Conservation (phyloP, 2,113 vertebrate species). For the Piliocolobus tephrosceles region DNA sequence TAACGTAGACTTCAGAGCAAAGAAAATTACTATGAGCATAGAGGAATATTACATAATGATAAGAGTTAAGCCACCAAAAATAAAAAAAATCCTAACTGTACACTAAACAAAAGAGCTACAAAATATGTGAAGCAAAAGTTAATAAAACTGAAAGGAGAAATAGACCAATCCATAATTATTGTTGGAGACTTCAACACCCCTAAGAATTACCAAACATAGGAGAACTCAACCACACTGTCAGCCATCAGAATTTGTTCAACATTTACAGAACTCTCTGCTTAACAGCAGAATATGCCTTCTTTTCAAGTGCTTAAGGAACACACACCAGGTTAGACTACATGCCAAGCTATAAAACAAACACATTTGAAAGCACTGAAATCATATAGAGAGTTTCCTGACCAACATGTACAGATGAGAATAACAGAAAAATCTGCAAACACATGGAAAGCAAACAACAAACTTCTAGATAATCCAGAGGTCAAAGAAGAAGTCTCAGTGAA, state of each 20-base stretch:
- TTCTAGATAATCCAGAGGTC: background rate
- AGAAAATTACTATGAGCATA: background rate
- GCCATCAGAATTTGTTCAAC: background rate
- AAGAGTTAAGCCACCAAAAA: background rate
- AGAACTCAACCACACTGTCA: background rate
- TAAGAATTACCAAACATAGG: background rate
- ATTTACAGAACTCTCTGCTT: background rate
- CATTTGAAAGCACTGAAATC: background rate
- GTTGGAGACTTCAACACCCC: background rate
- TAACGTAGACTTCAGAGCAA: background rate
- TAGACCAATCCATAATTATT: background rate
- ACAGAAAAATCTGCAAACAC: background rate
- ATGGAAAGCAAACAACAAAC: background rate
- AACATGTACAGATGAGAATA: background rate
- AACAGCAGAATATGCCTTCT: background rate
- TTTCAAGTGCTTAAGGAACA: background rate
- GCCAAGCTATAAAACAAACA: background rate
- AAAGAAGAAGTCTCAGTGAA: background rate
- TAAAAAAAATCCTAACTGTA: background rate
- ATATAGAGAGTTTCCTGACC: background rate
- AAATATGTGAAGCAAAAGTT: background rate
- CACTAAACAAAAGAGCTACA: background rate
- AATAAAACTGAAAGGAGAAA: background rate
- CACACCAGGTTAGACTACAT: background rate
- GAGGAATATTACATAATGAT: background rate